A percentile compares a stretch with the other conserved stretches of the same genome.
Conservation (phyloP, 2,797 vertebrate species). For the Leptoclinus maculatus region DNA sequence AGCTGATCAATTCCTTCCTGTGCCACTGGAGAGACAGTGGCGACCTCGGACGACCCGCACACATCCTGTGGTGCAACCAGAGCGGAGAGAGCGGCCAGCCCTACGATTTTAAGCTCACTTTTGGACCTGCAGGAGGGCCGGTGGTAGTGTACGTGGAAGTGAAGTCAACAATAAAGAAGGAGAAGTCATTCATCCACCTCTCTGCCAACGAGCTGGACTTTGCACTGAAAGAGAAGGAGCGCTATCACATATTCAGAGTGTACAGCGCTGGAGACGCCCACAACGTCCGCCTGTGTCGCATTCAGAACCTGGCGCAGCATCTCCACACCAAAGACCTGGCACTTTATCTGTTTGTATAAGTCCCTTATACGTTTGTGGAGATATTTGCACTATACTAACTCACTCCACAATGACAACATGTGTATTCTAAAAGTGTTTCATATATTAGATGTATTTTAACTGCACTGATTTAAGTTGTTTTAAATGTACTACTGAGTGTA, state of each 20-base stretch:
- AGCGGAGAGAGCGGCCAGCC: conserved; percentile 82
- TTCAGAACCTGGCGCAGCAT: conserved; percentile 85
- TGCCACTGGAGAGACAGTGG: conserved; percentile 78
- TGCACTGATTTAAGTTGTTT: conserved; percentile 47
- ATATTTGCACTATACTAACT: conserved; percentile 29
- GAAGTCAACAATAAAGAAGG: conserved; percentile 82
- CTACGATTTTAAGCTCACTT: conserved; percentile 83
- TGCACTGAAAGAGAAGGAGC: conserved; percentile 81
- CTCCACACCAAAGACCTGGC: conserved; percentile 84
- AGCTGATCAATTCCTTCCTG: conserved; percentile 85
- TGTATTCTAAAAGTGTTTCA: neutral
- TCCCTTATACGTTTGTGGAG: neutral
- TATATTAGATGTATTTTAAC: neutral
- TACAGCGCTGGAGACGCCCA: conserved; percentile 81
- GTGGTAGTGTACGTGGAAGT: conserved; percentile 83
- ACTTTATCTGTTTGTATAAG: conserved; percentile 82
- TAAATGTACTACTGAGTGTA: neutral
- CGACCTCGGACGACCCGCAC: conserved; percentile 52
- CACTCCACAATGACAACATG: neutral
- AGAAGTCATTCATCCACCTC: conserved; percentile 82
- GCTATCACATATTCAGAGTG: conserved; percentile 83
- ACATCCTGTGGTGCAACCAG: conserved; percentile 82
- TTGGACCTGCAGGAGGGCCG: neutral
- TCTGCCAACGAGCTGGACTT: conserved; percentile 86
- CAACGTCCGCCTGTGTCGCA: conserved; percentile 81